Base-by-base conservation (phyloP, 1,140 invertebrate species). In the Elysia chlorotica region DNA sequence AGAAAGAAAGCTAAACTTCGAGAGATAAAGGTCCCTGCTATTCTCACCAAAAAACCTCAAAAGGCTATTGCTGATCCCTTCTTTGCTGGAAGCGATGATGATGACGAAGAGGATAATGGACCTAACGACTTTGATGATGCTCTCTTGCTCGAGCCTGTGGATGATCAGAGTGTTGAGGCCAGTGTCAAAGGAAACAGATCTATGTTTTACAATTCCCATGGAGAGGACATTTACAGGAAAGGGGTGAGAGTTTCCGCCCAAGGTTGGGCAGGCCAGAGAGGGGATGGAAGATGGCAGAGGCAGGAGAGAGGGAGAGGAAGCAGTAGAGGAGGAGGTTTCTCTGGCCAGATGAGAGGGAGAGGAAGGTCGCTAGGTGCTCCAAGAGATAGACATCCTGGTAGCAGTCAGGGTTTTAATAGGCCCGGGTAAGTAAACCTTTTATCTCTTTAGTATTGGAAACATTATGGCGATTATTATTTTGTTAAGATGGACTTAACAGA, bases 151-250 rank as follows among this genome's bases (percentile, higher is more conserved):
- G 65, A 67, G 21, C 17, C 23, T 31, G 10, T 54, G 10, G 23
- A 30, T 56, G 41, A 53, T 31, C 30, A 67, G 19, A 53, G 35
- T 67, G 25, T 33, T 54, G 4, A 33, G 3, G 19, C 65, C 2
- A 25, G n/a, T 25, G 36, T 17, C 2, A 25, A 65, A n/a, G 19
- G 25, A 4, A 53, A 31, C 0, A 30, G 41, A 23, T 69, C 67
- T 36, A 69, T 69, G 54, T 69, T 69, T 59, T 59, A 69, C 23
- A 69, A 69, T 59, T 56, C 54, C 28, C 2, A 28, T n/a, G 14
- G 33, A 17, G 23, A 36, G 17, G 25, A 36, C 1, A 10, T n/a
- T n/a, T n/a, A n/a, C n/a, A n/a, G n/a, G n/a, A n/a, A n/a, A n/a
- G n/a, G n/a, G n/a, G n/a, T n/a, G n/a, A n/a, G n/a, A n/a, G n/a